Evolutionary conservation across 2,113 vertebrate species (phyloP), one percentile per base, ranked within the genome.

Genomic region (Australoheros scitulus): DNA sequence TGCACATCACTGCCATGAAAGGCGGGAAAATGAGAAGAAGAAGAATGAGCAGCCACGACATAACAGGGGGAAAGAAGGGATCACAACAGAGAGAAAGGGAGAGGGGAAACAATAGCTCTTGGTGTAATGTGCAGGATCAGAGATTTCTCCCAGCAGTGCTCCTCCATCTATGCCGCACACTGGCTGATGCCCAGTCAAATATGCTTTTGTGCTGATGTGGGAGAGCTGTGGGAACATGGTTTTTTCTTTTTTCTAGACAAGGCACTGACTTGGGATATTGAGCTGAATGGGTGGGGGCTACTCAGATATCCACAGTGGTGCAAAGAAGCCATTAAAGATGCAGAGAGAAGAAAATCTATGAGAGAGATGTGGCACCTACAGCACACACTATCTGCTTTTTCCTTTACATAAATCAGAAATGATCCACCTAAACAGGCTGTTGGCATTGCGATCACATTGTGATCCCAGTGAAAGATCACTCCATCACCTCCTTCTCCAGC

Each of bases 191-290:
- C 90, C 89, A 87, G 87, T 92, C 91, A 88, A 88, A 93, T 88
- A 94, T 94, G 92, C 93, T 93, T 94, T 93, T 91, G 91, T 90
- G 92, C 92, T 95, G 94, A 95, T 92, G 92, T 94, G 92, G 89
- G 88, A 88, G 83, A 77, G 85, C 89, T 88, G 91, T 91, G 91
- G 92, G 89, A 94, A 94, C 91, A 88, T 89, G 92, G 85, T 93
- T 87, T 91, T 74, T 76, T 52, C 34, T 26, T 77, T 86, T 68
- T 57, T 64, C 84, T 57, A 83, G 85, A 83, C 68, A 58, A 89
- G 77, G 74, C 88, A 72, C 84, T 91, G 76, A 89, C 85, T 86
- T 58, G 32, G 68, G 84, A 86, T 82, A 85, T 84, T 74, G 50
- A 74, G 76, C 58, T 55, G 77, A 83, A 81, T 84, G 77, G 17